Evolutionary conservation across 1,140 invertebrate species (phyloP).

Genomic region (Musca vetustissima): DNA sequence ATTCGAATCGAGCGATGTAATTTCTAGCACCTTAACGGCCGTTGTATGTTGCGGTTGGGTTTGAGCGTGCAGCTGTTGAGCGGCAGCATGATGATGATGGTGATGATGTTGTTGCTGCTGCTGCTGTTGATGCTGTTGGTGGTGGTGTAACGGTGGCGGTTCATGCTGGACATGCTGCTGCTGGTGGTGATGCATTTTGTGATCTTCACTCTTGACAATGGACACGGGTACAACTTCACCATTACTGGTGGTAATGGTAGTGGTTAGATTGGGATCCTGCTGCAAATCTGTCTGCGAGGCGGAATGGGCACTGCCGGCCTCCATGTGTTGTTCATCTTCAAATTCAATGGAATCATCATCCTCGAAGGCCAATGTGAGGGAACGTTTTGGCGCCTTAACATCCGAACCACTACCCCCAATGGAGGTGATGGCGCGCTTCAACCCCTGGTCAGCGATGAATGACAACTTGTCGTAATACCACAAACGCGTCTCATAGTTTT

Average conservation of each 20-base stretch:
- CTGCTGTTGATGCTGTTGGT: too few relatives aligned
- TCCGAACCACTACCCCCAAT: slow-evolving; percentile 9
- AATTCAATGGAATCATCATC: slow-evolving; percentile 50
- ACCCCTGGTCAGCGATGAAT: slow-evolving; percentile 52
- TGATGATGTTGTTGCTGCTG: slow-evolving; percentile 25
- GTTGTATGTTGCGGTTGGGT: slow-evolving; percentile 30
- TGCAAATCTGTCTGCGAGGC: slow-evolving; percentile 4
- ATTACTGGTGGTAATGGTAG: slow-evolving; percentile 42
- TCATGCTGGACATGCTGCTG: slow-evolving; percentile 33
- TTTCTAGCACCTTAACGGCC: slow-evolving; percentile 50
- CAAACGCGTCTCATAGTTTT: slow-evolving; percentile 49
- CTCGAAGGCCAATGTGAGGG: slow-evolving; percentile 40
- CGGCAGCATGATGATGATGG: slow-evolving; percentile 28
- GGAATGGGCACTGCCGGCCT: slow-evolving; percentile 4
- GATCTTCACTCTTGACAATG: slow-evolving; percentile 39
- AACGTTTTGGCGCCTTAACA: slow-evolving; percentile 37
- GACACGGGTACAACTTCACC: slow-evolving; percentile 44
- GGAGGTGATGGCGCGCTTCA: slow-evolving; percentile 34
- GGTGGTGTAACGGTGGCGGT: slow-evolving; percentile 6
- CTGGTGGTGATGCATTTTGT: slow-evolving; percentile 32
- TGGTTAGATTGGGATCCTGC: slow-evolving; percentile 34
- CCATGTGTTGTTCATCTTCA: slow-evolving; percentile 43
- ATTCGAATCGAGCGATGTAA: slow-evolving; percentile 50
- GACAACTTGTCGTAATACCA: slow-evolving; percentile 54
- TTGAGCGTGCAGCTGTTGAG: slow-evolving; percentile 27